Evolutionary conservation across 2,888 invertebrate species (phyloP).

Genomic region (Heterodera filipjevi): DNA sequence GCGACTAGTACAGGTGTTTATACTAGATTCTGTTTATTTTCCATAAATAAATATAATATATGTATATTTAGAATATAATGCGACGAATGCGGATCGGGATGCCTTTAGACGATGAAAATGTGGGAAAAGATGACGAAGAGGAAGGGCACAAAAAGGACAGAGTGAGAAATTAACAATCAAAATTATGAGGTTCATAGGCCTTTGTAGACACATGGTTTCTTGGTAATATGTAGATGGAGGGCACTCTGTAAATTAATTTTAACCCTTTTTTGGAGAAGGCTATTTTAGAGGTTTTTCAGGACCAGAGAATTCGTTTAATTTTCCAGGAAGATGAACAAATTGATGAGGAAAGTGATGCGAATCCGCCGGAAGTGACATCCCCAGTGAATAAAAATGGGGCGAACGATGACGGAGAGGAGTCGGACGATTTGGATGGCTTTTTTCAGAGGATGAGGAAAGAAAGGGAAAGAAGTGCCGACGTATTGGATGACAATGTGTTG

Average conservation of each 20-base stretch:
- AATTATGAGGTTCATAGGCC: too few species aligned
- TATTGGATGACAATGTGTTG: neutral
- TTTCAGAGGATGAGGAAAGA: neutral
- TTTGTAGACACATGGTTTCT: too few species aligned
- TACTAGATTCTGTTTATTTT: constrained; percentile 8
- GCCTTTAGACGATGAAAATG: constrained; percentile 19
- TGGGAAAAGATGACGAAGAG: constrained; percentile 17
- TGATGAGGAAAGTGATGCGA: neutral
- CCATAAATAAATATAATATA: too few species aligned
- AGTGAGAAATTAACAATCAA: neutral
- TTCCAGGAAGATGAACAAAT: neutral
- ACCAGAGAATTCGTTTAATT: neutral
- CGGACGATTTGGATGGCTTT: neutral
- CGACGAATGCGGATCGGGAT: constrained; percentile 36
- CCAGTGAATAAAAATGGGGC: neutral
- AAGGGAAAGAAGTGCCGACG: neutral
- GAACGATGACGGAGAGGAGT: neutral
- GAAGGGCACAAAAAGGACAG: neutral
- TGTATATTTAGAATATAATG: constrained; percentile 33
- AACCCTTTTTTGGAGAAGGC: neutral
- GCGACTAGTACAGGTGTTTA: constrained; percentile 75
- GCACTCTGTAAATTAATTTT: too few species aligned
- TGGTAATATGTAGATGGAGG: too few species aligned
- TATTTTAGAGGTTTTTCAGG: too few species aligned
- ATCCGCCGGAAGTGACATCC: neutral